Conservation (phyloP, 2,888 invertebrate genomes). For the Psylliodes chrysocephalus region DNA sequence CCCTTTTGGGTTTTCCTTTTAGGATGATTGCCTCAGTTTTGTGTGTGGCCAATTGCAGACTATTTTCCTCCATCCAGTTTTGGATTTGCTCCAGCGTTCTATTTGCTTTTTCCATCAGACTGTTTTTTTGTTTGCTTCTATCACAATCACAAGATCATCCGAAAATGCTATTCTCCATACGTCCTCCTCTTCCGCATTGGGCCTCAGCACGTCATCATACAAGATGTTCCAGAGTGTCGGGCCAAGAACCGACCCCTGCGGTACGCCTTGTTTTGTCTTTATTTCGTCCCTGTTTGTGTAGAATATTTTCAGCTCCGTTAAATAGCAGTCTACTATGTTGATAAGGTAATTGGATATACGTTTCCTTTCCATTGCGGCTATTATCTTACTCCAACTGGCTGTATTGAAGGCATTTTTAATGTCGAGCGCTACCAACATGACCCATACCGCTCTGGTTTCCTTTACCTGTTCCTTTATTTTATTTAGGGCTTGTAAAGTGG, state of each 20-base stretch:
- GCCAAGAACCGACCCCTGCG: background rate
- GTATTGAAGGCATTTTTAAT: background rate
- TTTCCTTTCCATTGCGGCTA: background rate
- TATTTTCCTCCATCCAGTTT: background rate
- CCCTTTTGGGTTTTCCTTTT: too few species aligned
- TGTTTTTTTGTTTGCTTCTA: background rate
- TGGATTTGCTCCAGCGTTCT: too few species aligned
- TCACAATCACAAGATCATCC: background rate
- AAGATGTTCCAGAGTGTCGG: background rate
- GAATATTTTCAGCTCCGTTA: background rate
- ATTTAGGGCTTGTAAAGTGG: too few species aligned
- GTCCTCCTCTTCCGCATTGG: background rate
- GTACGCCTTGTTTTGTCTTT: background rate
- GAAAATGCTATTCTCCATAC: background rate
- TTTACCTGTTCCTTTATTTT: background rate
- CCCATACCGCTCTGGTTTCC: background rate
- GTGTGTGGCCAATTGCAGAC: background rate
- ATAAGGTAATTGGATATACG: background rate
- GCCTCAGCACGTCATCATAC: background rate
- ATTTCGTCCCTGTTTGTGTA: background rate
- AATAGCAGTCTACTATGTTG: background rate
- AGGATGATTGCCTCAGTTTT: too few species aligned
- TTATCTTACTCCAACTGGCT: background rate
- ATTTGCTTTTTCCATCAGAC: too few species aligned
- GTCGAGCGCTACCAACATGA: background rate